Evolutionary conservation across 2,888 invertebrate species (phyloP), one percentile per base, ranked within the genome.

Genomic region (Myopa tessellatipennis): DNA sequence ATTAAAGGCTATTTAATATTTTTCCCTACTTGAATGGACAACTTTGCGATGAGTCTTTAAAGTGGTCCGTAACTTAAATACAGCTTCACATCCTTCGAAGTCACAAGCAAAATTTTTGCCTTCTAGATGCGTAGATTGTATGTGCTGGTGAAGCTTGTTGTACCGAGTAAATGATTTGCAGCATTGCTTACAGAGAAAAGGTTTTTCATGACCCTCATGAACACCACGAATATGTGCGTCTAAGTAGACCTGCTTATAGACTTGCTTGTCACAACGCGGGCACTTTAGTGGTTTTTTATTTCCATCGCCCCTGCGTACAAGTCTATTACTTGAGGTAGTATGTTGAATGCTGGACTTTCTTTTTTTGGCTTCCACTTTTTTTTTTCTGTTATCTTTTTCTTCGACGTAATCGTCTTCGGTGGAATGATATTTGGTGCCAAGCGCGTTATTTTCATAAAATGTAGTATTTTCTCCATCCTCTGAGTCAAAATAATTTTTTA

Each of bases 171-270:
- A 88, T 0, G 83, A 81, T 72, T 85, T 86, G 38, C 83, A 81
- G 70, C 87, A 88, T 73, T 81, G 80, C 18, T 78, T 67, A 58
- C 87, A 88, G 0, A 86, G 82, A 65, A 88, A 88, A n/a, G 87
- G 85, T 52, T 86, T 87, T 3, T 84, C 79, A 55, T 85, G 81
- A 1, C 88, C 87, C 76, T 87, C 82, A 74, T 88, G 88, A 0
- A 84, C 83, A 36, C 82, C 84, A 6, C 86, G 85, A 70, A 87
- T 85, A 52, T 88, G 87, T 4, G 88, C 88, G 75, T 86, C 85
- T 50, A 87, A 79, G 34, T 87, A 85, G 36, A 85, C 83, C 18
- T 85, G 81, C 72, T 87, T 87, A 69, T 87, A 87, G 12, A 85
- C 85, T 75, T 85, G 83, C 68, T 87, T 87, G 38, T 85, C 85